Conservation (phyloP, 2,888 invertebrate species). For the Phytoseiulus persimilis region DNA sequence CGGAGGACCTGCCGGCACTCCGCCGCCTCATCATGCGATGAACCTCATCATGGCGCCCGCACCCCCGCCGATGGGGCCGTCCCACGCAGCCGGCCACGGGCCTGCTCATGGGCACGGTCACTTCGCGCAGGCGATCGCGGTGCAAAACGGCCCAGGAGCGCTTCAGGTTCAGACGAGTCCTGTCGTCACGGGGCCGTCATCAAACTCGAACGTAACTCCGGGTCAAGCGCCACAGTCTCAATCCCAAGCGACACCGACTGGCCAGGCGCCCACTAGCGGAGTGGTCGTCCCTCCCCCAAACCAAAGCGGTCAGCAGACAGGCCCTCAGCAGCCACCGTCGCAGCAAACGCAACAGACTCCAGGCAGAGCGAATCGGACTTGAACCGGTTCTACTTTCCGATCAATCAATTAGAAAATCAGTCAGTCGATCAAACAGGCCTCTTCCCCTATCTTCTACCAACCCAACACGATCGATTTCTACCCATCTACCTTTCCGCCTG, state of each 20-base stretch:
- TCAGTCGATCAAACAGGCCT: neutral
- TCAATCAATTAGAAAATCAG: neutral
- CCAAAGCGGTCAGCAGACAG: slow-evolving; percentile 23
- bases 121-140: neutral
- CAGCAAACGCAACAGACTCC: slow-evolving; percentile 35
- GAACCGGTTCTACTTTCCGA: neutral
- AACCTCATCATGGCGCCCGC: slow-evolving; percentile 20
- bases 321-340: slow-evolving; percentile 13
- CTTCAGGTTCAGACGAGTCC: neutral
- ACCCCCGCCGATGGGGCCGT: slow-evolving; percentile 18
- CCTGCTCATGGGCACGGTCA: slow-evolving; percentile 5
- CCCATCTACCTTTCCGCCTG: neutral
- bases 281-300: neutral
- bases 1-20: slow-evolving; percentile 26
- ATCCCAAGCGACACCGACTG: slow-evolving; percentile 10
- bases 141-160: slow-evolving; percentile 8
- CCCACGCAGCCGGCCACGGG: slow-evolving; percentile 11
- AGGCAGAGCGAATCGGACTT: neutral
- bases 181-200: neutral
- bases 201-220: neutral
- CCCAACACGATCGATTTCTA: neutral
- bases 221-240: neutral
- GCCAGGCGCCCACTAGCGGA: neutral
- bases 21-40: slow-evolving; percentile 31
- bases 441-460: neutral